These are phyloP conservation scores for Nebria ingens DNA, from an alignment of 1,140 invertebrate genomes.

Conservation along the genomic window DNA sequence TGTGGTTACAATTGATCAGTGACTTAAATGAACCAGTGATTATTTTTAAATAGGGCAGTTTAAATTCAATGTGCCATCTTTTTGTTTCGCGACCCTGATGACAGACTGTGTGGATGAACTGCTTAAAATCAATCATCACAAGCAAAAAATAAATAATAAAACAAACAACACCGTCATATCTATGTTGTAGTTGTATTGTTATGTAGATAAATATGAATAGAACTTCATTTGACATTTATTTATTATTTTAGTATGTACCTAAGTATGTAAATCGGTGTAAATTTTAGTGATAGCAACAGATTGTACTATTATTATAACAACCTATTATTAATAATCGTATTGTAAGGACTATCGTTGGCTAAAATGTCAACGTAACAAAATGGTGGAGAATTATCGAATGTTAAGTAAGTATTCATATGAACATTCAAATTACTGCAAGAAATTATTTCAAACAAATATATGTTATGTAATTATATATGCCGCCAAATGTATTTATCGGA, in stretches of 20 bases:
- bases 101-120: slow-evolving; percentile 13
- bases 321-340: slow-evolving; percentile 11
- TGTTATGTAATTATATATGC: too few species aligned
- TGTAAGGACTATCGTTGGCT: slow-evolving; percentile 18
- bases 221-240: slow-evolving; percentile 28
- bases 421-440: too few species aligned
- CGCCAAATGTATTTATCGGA: too few species aligned
- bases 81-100: slow-evolving; percentile 17
- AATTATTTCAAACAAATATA: too few species aligned
- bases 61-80: slow-evolving; percentile 23
- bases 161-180: slow-evolving; percentile 9
- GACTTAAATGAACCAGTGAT: not conserved
- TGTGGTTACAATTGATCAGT: not conserved
- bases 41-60: slow-evolving; percentile 14
- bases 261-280: slow-evolving; percentile 29
- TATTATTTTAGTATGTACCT: slow-evolving; percentile 27
- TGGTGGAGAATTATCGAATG: too few species aligned
- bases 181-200: slow-evolving; percentile 36
- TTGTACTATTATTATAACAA: slow-evolving; percentile 13
- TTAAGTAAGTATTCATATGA: too few species aligned
- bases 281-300: slow-evolving; percentile 21
- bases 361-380: too few species aligned
- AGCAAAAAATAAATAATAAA: too few species aligned
- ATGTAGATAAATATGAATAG: slow-evolving; percentile 29
- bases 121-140: slow-evolving; percentile 7